phyloP scores from a whole-genome alignment of 2,113 vertebrate genomes.

The Actinemys pallida region DNA sequence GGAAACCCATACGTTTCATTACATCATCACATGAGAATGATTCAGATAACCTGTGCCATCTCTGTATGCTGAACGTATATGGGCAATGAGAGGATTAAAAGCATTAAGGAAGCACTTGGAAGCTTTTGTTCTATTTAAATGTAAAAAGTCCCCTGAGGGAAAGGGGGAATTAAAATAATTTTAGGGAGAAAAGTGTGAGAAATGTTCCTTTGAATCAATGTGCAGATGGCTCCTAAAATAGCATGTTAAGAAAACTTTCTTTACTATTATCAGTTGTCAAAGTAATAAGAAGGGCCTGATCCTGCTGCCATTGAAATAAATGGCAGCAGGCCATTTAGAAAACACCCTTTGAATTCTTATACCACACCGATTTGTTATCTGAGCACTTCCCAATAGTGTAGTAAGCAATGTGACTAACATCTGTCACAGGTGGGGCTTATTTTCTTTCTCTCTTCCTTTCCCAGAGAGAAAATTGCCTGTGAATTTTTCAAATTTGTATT shows the following conservation, averaged over 20 bases:
- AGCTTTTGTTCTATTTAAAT: not conserved
- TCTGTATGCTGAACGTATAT: not conserved
- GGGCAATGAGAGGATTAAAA: constrained; percentile 24
- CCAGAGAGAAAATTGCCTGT: not conserved
- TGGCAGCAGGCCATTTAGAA: too few species aligned
- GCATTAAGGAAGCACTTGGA: not conserved
- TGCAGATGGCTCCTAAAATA: not conserved
- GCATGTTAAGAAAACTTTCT: not conserved
- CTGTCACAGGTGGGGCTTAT: not conserved
- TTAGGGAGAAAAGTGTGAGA: not conserved
- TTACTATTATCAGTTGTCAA: not conserved
- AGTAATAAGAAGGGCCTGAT: not conserved
- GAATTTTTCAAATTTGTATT: not conserved
- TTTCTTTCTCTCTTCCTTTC: not conserved
- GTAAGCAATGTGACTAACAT: not conserved
- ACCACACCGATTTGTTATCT: not conserved
- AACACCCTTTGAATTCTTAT: not conserved
- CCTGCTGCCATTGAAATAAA: not conserved
- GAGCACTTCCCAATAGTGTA: too few species aligned
- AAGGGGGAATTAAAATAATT: not conserved
- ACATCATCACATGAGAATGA: constrained; percentile 33
- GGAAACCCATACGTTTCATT: constrained; percentile 7
- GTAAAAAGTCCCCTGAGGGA: not conserved
- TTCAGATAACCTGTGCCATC: constrained; percentile 56
- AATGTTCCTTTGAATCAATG: not conserved